Percentiles rank a stretch among this genome's conserved stretches.
phyloP scores from a whole-genome alignment of 2,888 invertebrate species.

The Polymixis flavicincta region DNA sequence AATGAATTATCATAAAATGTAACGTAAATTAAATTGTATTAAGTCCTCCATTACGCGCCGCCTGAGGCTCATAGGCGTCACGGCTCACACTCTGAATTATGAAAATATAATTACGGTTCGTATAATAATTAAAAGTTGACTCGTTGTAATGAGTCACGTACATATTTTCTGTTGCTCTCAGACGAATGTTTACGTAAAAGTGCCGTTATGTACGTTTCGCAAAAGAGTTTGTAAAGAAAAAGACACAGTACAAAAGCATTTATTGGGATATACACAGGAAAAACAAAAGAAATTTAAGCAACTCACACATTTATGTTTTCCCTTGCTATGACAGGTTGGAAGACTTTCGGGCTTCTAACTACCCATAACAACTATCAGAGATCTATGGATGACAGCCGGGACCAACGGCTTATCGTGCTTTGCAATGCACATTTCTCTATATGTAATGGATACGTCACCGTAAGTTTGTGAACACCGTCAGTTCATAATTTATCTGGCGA shows the following conservation, averaged over 20 bases:
- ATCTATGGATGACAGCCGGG: no score
- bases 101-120: slow-evolving; percentile 43
- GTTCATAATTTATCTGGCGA: no score
- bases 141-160: slow-evolving; percentile 47
- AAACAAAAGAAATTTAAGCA: not conserved
- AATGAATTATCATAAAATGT: not conserved
- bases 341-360: no score
- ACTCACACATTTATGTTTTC: no score
- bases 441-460: no score
- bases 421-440: no score
- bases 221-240: not conserved
- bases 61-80: slow-evolving; percentile 9
- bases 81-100: slow-evolving; percentile 35
- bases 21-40: slow-evolving; percentile 6
- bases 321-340: no score
- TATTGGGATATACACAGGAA: not conserved
- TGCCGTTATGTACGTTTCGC: slow-evolving; percentile 1
- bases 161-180: slow-evolving; percentile 20
- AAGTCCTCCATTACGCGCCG: not conserved
- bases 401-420: no score
- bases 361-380: no score
- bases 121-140: slow-evolving; percentile 48
- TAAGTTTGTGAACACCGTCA: no score
- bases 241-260: not conserved
- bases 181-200: slow-evolving; percentile 5